Conservation (phyloP, 2,888 invertebrate species). For the Thereva nobilitata region DNA sequence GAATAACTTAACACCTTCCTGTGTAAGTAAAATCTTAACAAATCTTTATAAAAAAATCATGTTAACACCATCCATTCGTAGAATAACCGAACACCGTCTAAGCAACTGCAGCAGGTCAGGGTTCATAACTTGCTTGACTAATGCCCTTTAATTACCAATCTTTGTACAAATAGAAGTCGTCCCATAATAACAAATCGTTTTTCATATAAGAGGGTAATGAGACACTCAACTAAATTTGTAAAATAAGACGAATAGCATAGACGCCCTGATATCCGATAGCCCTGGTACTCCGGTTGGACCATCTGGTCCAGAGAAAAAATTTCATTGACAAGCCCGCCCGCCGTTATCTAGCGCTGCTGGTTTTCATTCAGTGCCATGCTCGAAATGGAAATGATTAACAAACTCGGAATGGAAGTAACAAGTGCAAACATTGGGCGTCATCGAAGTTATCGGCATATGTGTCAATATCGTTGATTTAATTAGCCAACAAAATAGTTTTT, state of each 20-base stretch:
- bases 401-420: constrained; percentile 9
- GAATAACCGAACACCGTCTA: too few relatives aligned
- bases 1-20: too few relatives aligned
- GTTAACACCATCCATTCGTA: too few relatives aligned
- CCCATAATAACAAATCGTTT: constrained; percentile 37
- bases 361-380: neutral
- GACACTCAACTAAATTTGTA: constrained; percentile 39
- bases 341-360: constrained; percentile 6
- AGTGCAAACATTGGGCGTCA: constrained; percentile 38
- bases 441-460: constrained; percentile 41
- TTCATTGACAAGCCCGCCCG: neutral
- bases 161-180: constrained; percentile 38
- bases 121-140: constrained; percentile 1
- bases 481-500: constrained; percentile 20
- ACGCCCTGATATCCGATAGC: constrained; percentile 40
- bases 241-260: constrained; percentile 37
- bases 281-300: constrained; percentile 19
- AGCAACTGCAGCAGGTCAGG: too few relatives aligned
- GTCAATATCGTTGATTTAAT: constrained; percentile 40
- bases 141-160: constrained; percentile 39
- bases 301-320: constrained; percentile 24
- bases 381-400: neutral
- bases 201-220: constrained; percentile 28
- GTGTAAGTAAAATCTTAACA: too few relatives aligned
- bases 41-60: too few relatives aligned